Percentiles rank a stretch among this genome's conserved stretches.
Evolutionary conservation across 2,797 vertebrate species (phyloP).

Genomic region (Moxostoma hubbsi): DNA sequence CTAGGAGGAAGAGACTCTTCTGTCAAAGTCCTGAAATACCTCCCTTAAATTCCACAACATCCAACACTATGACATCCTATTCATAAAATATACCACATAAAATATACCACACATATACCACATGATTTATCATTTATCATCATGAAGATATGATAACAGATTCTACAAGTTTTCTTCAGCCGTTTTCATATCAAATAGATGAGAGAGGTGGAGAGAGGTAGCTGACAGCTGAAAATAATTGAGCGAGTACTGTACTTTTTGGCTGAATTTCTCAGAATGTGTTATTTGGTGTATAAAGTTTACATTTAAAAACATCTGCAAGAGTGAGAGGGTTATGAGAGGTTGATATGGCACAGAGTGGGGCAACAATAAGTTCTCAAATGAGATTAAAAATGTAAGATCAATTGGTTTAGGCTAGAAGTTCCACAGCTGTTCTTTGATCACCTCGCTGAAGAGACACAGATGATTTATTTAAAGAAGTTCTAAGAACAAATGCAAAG

Average conservation of each 20-base stretch:
- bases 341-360: constrained; percentile 14
- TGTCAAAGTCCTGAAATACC: constrained; percentile 35
- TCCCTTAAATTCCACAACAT: constrained; percentile 26
- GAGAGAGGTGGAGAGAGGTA: constrained; percentile 19
- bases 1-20: constrained; percentile 33
- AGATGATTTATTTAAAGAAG: constrained; percentile 23
- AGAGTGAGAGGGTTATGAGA: constrained; percentile 14
- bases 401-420: constrained; percentile 41
- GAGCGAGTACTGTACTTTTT: constrained; percentile 30
- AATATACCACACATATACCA: too few relatives aligned
- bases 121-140: constrained; percentile 27
- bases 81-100: constrained; percentile 35
- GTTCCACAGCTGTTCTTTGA: constrained; percentile 45
- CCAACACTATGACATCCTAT: constrained; percentile 17
- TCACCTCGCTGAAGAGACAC: constrained; percentile 30
- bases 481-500: constrained; percentile 35
- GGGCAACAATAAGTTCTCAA: constrained; percentile 12
- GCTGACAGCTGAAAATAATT: constrained; percentile 41
- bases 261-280: constrained; percentile 38
- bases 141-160: neutral
- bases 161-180: neutral
- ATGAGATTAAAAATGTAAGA: constrained; percentile 16
- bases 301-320: constrained; percentile 15
- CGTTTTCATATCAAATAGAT: constrained; percentile 20
- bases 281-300: constrained; percentile 28